Evolutionary conservation across 2,797 vertebrate species (phyloP).

Genomic region (Masticophis lateralis): DNA sequence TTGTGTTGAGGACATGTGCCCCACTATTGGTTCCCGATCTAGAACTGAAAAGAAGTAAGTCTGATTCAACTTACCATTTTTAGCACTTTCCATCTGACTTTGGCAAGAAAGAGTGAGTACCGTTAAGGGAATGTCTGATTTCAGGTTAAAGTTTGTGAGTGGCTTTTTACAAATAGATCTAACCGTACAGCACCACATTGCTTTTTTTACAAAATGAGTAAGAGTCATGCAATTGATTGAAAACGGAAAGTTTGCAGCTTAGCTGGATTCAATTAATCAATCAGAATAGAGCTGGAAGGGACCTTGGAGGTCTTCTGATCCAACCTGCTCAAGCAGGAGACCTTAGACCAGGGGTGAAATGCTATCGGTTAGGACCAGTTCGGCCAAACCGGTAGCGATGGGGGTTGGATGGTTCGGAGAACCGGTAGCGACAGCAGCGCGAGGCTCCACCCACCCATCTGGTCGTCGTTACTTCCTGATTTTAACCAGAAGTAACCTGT

Average conservation of each 20-base stretch:
- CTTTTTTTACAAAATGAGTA: neutral
- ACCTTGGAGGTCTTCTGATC: no score
- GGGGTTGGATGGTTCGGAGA: no score
- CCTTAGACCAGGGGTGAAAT: neutral
- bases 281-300: no score
- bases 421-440: no score
- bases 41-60: neutral
- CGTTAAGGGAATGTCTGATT: neutral
- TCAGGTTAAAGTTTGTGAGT: neutral
- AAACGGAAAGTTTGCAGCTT: conserved; percentile 8
- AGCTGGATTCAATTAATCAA: conserved; percentile 20
- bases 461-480: no score
- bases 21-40: neutral
- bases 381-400: no score
- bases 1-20: neutral
- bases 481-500: no score
- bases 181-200: no score
- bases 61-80: neutral
- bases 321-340: no score
- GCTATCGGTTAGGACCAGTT: no score
- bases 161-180: neutral
- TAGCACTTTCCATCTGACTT: neutral
- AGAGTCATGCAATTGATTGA: neutral
- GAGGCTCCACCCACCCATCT: no score
- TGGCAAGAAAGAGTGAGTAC: neutral